These are phyloP conservation scores for Loripinus fragilis DNA, from an alignment of 2,888 invertebrate species.

Conservation along the genomic window DNA sequence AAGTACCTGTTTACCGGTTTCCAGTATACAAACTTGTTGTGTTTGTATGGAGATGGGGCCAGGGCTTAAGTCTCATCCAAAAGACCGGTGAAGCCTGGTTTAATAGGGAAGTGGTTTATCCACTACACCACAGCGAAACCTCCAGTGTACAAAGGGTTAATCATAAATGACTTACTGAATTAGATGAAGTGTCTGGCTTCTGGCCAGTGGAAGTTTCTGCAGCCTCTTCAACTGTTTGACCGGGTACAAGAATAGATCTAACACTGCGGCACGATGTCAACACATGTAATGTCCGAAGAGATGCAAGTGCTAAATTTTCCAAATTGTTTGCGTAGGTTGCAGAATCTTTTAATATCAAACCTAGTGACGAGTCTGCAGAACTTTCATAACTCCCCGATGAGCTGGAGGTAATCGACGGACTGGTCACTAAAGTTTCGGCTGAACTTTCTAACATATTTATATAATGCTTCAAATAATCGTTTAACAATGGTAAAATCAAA, in stretches of 20 bases:
- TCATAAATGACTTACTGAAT: neutral
- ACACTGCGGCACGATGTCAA: conserved; percentile 63
- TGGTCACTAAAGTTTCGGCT: conserved; percentile 30
- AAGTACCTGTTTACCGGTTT: too few species aligned
- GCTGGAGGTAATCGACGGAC: conserved; percentile 35
- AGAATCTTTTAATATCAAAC: conserved; percentile 64
- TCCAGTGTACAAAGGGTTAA: too few species aligned
- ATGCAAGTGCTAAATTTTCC: conserved; percentile 63
- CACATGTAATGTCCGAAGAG: conserved; percentile 61
- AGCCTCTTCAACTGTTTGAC: conserved; percentile 24
- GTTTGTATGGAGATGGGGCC: too few species aligned
- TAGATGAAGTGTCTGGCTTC: neutral
- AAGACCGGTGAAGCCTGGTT: too few species aligned
- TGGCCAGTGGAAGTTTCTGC: neutral
- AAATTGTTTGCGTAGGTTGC: conserved; percentile 70
- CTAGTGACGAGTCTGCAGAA: conserved; percentile 69
- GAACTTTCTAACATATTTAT: conserved; percentile 62
- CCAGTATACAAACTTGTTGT: too few species aligned
- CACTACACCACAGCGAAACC: too few species aligned
- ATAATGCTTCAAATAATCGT: conserved; percentile 73
- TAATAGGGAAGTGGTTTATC: too few species aligned
- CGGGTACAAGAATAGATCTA: conserved; percentile 43
- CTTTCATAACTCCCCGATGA: conserved; percentile 69
- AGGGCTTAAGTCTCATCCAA: too few species aligned
- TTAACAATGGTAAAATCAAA: conserved; percentile 69